These are phyloP conservation scores for Dorcus parallelipipedus DNA, from an alignment of 2,888 invertebrate species.

Conservation along the genomic window DNA sequence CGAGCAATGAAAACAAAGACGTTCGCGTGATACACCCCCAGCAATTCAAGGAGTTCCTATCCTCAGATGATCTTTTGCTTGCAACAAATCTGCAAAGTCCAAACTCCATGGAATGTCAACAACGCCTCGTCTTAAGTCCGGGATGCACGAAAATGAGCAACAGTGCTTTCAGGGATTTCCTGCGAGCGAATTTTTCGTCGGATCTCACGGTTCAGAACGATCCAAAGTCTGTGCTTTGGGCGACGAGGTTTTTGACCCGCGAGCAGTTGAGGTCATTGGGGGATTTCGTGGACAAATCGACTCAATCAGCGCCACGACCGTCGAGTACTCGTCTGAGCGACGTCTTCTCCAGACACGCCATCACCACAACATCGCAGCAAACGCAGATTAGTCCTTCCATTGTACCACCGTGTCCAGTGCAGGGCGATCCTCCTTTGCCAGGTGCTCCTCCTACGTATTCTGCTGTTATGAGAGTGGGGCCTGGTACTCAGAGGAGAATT, in stretches of 20 bases:
- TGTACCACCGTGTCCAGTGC: slow-evolving; percentile 17
- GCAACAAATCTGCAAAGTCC: too few species aligned
- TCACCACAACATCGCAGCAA: slow-evolving; percentile 7
- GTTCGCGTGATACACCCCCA: too few species aligned
- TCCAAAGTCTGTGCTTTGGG: background rate
- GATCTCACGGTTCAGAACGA: background rate
- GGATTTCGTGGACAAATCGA: too few species aligned
- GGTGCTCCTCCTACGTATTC: slow-evolving; percentile 41
- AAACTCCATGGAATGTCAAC: too few species aligned
- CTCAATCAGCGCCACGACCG: too few species aligned
- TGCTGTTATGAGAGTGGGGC: slow-evolving; percentile 37
- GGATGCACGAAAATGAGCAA: too few species aligned
- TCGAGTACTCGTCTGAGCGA: background rate
- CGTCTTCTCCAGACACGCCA: slow-evolving; percentile 9
- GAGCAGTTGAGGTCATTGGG: too few species aligned
- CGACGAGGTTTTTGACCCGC: too few species aligned
- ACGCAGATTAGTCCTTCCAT: slow-evolving; percentile 16
- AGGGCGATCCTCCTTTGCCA: slow-evolving; percentile 24
- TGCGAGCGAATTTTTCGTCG: slow-evolving; percentile 12
- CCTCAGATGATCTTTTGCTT: too few species aligned
- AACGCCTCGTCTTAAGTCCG: too few species aligned
- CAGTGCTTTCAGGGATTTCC: slow-evolving; percentile 13
- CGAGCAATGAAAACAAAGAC: too few species aligned
- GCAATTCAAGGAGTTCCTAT: too few species aligned
- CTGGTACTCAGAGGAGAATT: slow-evolving; percentile 15